Evolutionary conservation across 2,113 vertebrate genomes (phyloP).

Genomic region (Myrmophylax atrothorax): DNA sequence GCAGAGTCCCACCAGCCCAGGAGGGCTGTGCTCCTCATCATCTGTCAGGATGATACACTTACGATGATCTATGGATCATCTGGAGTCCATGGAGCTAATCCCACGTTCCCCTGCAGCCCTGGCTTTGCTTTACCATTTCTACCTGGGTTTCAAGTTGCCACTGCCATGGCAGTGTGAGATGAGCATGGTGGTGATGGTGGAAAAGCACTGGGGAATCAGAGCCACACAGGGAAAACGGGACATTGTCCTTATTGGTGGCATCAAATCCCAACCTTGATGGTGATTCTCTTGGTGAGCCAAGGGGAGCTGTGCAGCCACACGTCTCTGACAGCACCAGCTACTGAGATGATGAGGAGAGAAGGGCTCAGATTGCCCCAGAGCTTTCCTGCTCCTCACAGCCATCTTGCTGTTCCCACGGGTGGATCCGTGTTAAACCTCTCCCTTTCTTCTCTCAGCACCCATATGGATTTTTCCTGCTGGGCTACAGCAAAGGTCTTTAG

Average conservation of each 20-base stretch:
- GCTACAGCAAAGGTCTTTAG: neutral
- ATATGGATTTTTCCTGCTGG: neutral
- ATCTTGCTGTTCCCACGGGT: neutral
- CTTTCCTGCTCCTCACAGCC: neutral
- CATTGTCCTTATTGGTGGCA: neutral
- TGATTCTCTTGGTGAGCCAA: neutral
- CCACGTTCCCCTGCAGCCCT: neutral
- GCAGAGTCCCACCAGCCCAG: neutral
- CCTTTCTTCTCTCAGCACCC: neutral
- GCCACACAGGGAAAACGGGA: rapidly evolving
- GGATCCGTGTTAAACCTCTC: rapidly evolving
- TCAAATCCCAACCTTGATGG: neutral
- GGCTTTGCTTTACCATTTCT: neutral
- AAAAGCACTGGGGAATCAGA: neutral
- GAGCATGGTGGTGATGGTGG: neutral
- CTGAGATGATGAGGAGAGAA: neutral
- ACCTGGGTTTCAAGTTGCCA: neutral
- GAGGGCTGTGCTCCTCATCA: neutral
- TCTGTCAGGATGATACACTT: neutral
- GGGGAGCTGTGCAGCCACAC: neutral
- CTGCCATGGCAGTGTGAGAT: neutral
- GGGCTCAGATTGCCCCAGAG: neutral
- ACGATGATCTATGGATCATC: rapidly evolving
- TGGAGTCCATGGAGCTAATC: neutral
- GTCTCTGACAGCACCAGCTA: neutral